Percentiles rank a stretch among this genome's conserved stretches.
Evolutionary conservation across 37 sponge, comb jelly and placozoan species (phyloP).

Genomic region (Amphimedon queenslandica): DNA sequence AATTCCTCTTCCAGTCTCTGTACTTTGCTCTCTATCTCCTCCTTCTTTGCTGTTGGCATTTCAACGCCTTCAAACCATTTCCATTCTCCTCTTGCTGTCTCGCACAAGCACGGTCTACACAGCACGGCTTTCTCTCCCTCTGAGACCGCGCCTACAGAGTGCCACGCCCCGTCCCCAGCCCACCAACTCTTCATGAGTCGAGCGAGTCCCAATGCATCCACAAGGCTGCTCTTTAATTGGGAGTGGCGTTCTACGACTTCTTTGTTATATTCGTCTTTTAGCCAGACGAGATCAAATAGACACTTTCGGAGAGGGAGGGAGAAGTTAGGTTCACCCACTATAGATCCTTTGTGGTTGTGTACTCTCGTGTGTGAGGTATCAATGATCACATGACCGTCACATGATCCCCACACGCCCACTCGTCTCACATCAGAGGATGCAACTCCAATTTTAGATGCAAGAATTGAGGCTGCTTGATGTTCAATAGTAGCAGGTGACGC

Average conservation of each 20-base stretch:
- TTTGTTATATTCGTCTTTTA: slow-evolving; percentile 5
- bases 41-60: no score
- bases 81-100: slow-evolving; percentile 1
- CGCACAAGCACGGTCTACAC: background rate
- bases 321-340: slow-evolving; percentile 58
- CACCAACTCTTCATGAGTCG: slow-evolving; percentile 19
- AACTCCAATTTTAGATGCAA: slow-evolving; percentile 43
- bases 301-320: slow-evolving; percentile 39
- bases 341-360: slow-evolving; percentile 30
- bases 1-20: background rate
- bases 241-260: slow-evolving; percentile 4
- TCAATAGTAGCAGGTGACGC: slow-evolving; percentile 35
- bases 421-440: slow-evolving; percentile 37
- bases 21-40: background rate
- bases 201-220: slow-evolving; percentile 29
- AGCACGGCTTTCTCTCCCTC: slow-evolving; percentile 3
- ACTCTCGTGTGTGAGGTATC: slow-evolving; percentile 13
- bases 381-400: background rate
- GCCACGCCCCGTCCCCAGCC: slow-evolving; percentile 21
- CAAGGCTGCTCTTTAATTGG: slow-evolving; percentile 10
- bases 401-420: slow-evolving; percentile 30
- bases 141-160: slow-evolving; percentile 35
- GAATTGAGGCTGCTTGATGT: slow-evolving; percentile 40
- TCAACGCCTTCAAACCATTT: no score
- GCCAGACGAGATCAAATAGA: slow-evolving; percentile 55